Conservation (phyloP, 2,113 vertebrate genomes). For the Geococcyx californianus region DNA sequence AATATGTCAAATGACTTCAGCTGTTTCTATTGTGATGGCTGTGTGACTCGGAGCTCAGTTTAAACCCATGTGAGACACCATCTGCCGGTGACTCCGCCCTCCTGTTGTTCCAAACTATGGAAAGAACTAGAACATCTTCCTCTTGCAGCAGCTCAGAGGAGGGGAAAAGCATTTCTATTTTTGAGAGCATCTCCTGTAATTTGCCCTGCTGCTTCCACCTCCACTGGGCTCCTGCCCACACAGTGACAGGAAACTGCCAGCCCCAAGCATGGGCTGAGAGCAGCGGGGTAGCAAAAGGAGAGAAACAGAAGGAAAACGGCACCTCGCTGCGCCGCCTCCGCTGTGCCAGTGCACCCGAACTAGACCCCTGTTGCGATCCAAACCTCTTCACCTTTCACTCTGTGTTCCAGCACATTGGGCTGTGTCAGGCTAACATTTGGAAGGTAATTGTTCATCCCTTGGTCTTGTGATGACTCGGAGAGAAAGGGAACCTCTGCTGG, state of each 20-base stretch:
- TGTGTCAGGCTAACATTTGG: not conserved
- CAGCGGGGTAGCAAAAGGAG: not conserved
- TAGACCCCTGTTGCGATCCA: too few species aligned
- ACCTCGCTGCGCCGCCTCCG: too few species aligned
- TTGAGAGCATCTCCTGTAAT: conserved; percentile 42
- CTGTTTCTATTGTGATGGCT: conserved; percentile 27
- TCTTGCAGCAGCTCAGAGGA: not conserved
- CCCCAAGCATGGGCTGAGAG: not conserved
- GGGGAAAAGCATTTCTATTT: conserved; percentile 38
- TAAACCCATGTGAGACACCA: not conserved
- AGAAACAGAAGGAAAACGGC: not conserved
- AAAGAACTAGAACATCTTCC: not conserved
- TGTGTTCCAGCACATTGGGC: too few species aligned
- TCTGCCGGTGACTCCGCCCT: not conserved
- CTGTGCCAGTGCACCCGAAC: too few species aligned
- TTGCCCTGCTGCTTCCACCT: not conserved
- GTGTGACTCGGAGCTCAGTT: not conserved
- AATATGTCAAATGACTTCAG: conserved; percentile 35
- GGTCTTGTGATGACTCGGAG: not conserved
- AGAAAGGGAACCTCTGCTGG: not conserved
- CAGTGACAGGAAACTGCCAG: not conserved
- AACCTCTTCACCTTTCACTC: too few species aligned
- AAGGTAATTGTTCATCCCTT: not conserved
- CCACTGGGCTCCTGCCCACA: conserved; percentile 11
- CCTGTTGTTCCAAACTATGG: not conserved